Base-by-base conservation (phyloP, 1,140 invertebrate species). In the Drosophila bipectinata region DNA sequence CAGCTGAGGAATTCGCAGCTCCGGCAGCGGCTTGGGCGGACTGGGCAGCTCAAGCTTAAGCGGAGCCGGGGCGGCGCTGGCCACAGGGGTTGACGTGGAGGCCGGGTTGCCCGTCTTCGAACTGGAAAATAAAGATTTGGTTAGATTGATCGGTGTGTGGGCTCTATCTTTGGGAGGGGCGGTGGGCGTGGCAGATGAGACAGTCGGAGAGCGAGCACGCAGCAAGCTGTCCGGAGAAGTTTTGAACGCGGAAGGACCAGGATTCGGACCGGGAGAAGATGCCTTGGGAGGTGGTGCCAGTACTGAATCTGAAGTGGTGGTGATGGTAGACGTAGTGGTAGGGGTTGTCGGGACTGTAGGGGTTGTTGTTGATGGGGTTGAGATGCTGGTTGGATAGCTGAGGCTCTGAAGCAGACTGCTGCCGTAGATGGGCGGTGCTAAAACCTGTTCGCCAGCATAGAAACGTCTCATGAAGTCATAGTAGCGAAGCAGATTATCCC, bases 381-480 rank as follows among this genome's bases (percentile, higher is more conserved):
- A 30, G 32, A 26, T 72, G 71, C 71, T 76, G 51, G 71, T 76
- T 77, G 83, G 83, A 59, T 63, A 88, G 52, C 76, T 89, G 28
- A 88, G 84, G 30, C 84, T 84, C 64, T 88, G 83, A 30, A 88
- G 49, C 45, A 88, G 72, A 49, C 79, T 88, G 72, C 83, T 88
- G 76, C 83, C 83, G 49, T 74, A 89, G 28, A 88, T 72, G 59
- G 83, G 83, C 84, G 83, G 83, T 14, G 84, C 83, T 83, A 88
- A 67, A 57, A 88, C 83, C 83, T 84, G 83, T 83, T 88, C 84
- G 28, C 85, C 82, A 39, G 77, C 67, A 76, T 91, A 91, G 58
- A 91, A 90, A 15, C 87, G 83, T 41, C 87, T 49, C 90, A 91
- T 91, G 30, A 91, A 90, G 61, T 91, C 87, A 55, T 91, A 91